Percentiles rank a stretch among this genome's conserved stretches.
phyloP scores from a whole-genome alignment of 1,140 invertebrate genomes.

The Rhyzopertha dominica region DNA sequence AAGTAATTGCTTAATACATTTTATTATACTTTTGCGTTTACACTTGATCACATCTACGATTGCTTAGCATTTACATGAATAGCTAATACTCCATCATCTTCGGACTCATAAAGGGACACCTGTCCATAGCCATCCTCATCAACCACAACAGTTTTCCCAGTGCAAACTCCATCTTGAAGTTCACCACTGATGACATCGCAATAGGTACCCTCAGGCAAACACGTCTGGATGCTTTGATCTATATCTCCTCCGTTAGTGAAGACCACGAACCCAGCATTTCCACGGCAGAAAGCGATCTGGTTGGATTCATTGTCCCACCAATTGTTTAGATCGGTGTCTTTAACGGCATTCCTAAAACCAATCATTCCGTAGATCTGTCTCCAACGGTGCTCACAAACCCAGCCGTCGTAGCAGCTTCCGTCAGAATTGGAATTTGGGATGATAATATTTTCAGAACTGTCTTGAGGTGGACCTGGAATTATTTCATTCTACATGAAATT shows the following conservation, averaged over 20 bases:
- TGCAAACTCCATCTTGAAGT: constrained; percentile 56
- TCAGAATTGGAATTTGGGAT: constrained; percentile 59
- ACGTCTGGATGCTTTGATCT: constrained; percentile 57
- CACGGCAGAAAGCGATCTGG: constrained; percentile 72
- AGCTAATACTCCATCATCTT: constrained; percentile 71
- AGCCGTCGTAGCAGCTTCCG: constrained; percentile 67
- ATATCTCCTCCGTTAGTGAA: constrained; percentile 62
- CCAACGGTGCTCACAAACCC: constrained; percentile 90
- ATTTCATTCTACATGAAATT: too few relatives aligned
- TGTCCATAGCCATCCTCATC: constrained; percentile 55
- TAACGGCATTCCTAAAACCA: constrained; percentile 61
- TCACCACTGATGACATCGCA: constrained; percentile 81
- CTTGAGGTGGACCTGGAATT: constrained; percentile 53
- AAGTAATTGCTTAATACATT: too few relatives aligned
- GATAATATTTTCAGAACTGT: constrained; percentile 58
- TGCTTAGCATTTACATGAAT: constrained; percentile 56
- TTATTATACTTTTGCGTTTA: too few relatives aligned
- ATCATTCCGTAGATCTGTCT: constrained; percentile 76
- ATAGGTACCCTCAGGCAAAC: constrained; percentile 69
- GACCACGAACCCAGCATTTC: constrained; percentile 64
- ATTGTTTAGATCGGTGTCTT: constrained; percentile 49
- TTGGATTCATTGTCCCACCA: constrained; percentile 73
- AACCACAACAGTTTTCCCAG: constrained; percentile 63
- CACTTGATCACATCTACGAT: too few relatives aligned
- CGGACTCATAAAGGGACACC: constrained; percentile 54